phyloP scores from a whole-genome alignment of 2,113 vertebrate species.

The Pantherophis guttatus region DNA sequence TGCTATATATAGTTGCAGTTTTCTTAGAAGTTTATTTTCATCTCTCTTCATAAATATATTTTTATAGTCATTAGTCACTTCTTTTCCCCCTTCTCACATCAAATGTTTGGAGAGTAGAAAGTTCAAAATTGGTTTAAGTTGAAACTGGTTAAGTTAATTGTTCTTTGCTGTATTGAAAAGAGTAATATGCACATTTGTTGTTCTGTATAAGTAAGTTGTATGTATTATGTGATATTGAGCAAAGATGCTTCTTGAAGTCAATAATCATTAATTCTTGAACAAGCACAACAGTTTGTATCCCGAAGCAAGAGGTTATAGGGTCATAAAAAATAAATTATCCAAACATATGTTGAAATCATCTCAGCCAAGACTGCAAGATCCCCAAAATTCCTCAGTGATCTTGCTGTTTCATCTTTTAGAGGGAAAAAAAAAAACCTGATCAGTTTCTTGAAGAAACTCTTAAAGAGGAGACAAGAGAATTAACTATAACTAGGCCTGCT shows the following conservation, averaged over 20 bases:
- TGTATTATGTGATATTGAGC: not conserved
- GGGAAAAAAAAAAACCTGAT: not conserved
- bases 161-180: not conserved
- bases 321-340: not conserved
- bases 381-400: not conserved
- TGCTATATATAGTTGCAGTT: conserved; percentile 43
- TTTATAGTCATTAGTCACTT: not conserved
- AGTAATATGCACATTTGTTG: not conserved
- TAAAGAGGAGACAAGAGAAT: not conserved
- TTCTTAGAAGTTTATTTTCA: conserved; percentile 25
- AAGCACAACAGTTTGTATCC: not conserved
- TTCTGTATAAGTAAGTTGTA: not conserved
- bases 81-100: too few relatives aligned
- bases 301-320: not conserved
- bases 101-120: not conserved
- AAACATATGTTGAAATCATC: not conserved
- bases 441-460: not conserved
- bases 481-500: not conserved
- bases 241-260: accelerated
- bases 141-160: not conserved
- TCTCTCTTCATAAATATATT: not conserved
- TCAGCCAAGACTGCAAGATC: not conserved
- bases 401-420: not conserved
- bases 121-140: not conserved
- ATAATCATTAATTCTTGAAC: not conserved